Evolutionary conservation across 2,113 vertebrate genomes (phyloP).

Genomic region (Phoxinus phoxinus): DNA sequence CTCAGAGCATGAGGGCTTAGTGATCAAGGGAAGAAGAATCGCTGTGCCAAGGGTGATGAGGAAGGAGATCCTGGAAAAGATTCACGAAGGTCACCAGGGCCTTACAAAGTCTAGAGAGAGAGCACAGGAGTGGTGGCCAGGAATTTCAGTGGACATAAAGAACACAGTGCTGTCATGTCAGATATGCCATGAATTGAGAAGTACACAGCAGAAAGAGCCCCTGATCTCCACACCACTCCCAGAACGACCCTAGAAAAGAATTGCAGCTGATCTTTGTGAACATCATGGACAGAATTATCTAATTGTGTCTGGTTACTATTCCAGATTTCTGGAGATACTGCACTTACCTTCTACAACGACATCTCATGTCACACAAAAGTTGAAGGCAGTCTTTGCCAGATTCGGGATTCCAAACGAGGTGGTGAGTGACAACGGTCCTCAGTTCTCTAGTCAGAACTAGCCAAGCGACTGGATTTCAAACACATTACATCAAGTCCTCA

Average conservation of each 20-base stretch:
- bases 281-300: conserved; percentile 28
- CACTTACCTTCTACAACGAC: conserved; percentile 36
- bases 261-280: conserved; percentile 43
- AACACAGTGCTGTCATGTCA: conserved; percentile 20
- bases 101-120: conserved; percentile 46
- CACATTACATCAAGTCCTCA: no score
- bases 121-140: conserved; percentile 46
- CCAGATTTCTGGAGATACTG: conserved; percentile 34
- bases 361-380: conserved; percentile 8
- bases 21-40: conserved; percentile 18
- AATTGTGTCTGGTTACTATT: conserved; percentile 40
- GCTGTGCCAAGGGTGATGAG: conserved; percentile 39
- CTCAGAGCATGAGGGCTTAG: conserved; percentile 11
- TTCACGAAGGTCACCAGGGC: conserved; percentile 49
- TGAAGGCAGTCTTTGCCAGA: conserved; percentile 61
- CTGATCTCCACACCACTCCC: conserved; percentile 48
- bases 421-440: no score
- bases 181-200: conserved; percentile 32
- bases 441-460: no score
- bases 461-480: no score
- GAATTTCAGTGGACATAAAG: conserved; percentile 33
- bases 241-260: conserved; percentile 24
- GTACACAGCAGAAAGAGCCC: conserved; percentile 40
- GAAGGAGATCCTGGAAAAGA: conserved; percentile 43
- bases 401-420: conserved; percentile 61